Evolutionary conservation across 2,113 vertebrate genomes (phyloP).

Genomic region (Vicugna pacos): DNA sequence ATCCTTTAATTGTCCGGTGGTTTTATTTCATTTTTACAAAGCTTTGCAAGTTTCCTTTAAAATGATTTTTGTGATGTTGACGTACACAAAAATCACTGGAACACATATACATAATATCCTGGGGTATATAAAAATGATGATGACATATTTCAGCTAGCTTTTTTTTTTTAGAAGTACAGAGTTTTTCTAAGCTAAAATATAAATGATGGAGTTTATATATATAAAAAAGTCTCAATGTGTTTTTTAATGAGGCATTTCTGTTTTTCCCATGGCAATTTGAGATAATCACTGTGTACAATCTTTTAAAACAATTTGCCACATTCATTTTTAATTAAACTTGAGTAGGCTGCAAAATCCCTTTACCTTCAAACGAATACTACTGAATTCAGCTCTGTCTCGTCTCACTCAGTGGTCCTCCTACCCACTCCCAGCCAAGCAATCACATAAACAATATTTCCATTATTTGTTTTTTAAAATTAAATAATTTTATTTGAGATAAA

Average conservation of each 20-base stretch:
- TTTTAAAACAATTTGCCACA: slow-evolving; percentile 77
- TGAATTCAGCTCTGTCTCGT: background rate
- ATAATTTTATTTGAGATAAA: background rate
- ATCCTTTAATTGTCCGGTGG: slow-evolving; percentile 29
- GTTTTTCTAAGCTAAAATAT: slow-evolving; percentile 75
- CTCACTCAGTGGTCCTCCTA: background rate
- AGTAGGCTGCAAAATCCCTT: slow-evolving; percentile 42
- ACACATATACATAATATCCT: slow-evolving; percentile 37
- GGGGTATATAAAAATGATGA: slow-evolving; percentile 47
- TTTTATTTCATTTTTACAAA: slow-evolving; percentile 55
- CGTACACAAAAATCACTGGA: slow-evolving; percentile 49
- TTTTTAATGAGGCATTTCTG: slow-evolving; percentile 79
- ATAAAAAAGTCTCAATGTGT: slow-evolving; percentile 78
- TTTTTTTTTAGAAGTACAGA: slow-evolving; percentile 52
- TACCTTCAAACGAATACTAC: slow-evolving; percentile 60
- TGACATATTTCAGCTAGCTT: slow-evolving; percentile 35
- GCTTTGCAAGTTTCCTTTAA: slow-evolving; percentile 15
- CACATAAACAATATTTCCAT: slow-evolving; percentile 23
- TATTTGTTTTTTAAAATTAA: background rate
- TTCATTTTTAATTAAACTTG: slow-evolving; percentile 78
- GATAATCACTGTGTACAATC: slow-evolving; percentile 75
- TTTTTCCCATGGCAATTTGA: slow-evolving; percentile 72
- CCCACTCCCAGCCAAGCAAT: background rate
- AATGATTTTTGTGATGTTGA: slow-evolving; percentile 2
- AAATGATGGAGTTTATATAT: slow-evolving; percentile 74